Base-by-base conservation (phyloP, 2,888 invertebrate genomes). In the Eumacrocentrus americanus region DNA sequence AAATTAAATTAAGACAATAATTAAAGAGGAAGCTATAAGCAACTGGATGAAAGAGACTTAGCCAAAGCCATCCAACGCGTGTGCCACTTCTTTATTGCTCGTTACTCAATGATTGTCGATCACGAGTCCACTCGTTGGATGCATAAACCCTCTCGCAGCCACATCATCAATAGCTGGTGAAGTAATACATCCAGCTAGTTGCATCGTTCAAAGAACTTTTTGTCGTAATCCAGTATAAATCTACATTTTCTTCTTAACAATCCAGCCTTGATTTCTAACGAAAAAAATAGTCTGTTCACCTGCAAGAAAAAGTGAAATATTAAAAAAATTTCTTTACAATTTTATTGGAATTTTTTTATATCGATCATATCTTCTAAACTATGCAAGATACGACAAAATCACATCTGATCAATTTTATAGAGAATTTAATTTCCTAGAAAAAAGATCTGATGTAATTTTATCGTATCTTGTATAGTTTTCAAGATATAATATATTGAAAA, bases 91-190 rank as follows among this genome's bases (percentile, higher is more conserved):
- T 56, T 47, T 25, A 48, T 47, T 37, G 35, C 20, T 58, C 22
- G 42, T 57, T 58, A 51, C 58, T 51, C 51, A 58, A 58, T 44
- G 23, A 51, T 58, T 58, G 51, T 58, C 51, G 58, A 58, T 58
- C 51, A 44, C 34, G 51, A 51, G 51, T 35, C 23, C 22, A 35
- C 22, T 18, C 5, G 38, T 12, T 55, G 47, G 34, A 44, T 55
- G 18, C 20, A 35, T 16, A 47, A 46, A 34, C 22, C 50, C 38
- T 29, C 25, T 25, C 47, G 37, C 18, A 29, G 34, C 34, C 16
- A 29, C 29, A 14, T 16, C 9, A 6, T 12, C 12, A 16, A 16
- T 14, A 40, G 25, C 16, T 29, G 48, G 22, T 38, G 35, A 40
- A 25, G 38, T 50, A 42, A 58, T 50, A n/a, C 16, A 46, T 57